Conservation (phyloP, 2,113 vertebrate species). For the Coryphaenoides rupestris region DNA sequence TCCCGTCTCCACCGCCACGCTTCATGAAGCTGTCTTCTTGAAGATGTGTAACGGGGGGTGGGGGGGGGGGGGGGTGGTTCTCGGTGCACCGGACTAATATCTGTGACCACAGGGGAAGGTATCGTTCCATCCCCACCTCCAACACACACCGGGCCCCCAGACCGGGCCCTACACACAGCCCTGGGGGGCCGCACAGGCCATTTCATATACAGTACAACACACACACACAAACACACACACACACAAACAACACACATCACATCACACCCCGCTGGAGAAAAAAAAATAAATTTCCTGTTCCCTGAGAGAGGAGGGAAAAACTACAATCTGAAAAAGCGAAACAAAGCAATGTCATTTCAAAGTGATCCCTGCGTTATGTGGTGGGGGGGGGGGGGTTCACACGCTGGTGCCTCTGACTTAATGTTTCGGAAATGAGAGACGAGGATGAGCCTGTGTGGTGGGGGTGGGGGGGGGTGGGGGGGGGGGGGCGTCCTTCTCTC, state of each 20-base stretch:
- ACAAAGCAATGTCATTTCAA: conserved; percentile 38
- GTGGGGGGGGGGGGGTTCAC: too few relatives aligned
- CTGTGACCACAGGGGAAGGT: conserved; percentile 3
- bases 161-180: conserved; percentile 1
- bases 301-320: conserved; percentile 12
- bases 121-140: conserved; percentile 28
- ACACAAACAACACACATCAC: conserved; percentile 14
- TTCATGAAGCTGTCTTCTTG: too few relatives aligned
- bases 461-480: conserved; percentile 14
- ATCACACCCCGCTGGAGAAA: neutral
- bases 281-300: conserved; percentile 38
- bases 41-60: neutral
- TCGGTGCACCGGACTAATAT: neutral
- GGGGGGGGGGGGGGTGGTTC: too few relatives aligned
- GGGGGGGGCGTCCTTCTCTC: neutral
- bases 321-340: too few relatives aligned
- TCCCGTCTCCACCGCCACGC: too few relatives aligned
- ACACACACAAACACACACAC: conserved; percentile 5
- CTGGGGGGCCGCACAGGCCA: conserved; percentile 4
- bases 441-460: conserved; percentile 35
- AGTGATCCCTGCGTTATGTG: conserved; percentile 24
- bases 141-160: conserved; percentile 6
- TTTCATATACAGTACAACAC: conserved; percentile 58
- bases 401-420: conserved; percentile 39
- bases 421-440: conserved; percentile 42